phyloP scores from a whole-genome alignment of 2,113 vertebrate species.

The Pipra filicauda region DNA sequence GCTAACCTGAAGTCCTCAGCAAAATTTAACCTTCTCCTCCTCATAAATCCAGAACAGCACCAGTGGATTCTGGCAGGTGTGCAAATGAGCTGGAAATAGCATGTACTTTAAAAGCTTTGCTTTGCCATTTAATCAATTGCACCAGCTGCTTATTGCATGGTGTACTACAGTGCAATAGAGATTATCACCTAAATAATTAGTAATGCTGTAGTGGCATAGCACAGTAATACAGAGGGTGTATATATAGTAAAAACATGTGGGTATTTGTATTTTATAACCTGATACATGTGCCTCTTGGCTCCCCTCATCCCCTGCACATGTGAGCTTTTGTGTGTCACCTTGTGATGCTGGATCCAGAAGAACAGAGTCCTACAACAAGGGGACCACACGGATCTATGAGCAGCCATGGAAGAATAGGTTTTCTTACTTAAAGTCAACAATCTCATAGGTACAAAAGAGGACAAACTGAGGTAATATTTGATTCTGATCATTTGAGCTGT shows the following conservation, averaged over 20 bases:
- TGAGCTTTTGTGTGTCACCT: background rate
- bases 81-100: constrained; percentile 49
- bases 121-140: constrained; percentile 37
- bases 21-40: background rate
- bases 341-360: background rate
- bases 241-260: constrained; percentile 35
- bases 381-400: accelerated
- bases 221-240: background rate
- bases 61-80: background rate
- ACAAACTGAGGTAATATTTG: background rate
- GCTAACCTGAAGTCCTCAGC: background rate
- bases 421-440: background rate
- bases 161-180: background rate
- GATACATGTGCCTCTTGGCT: background rate
- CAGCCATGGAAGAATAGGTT: background rate
- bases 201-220: background rate
- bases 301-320: background rate
- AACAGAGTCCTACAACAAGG: background rate
- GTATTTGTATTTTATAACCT: constrained; percentile 31
- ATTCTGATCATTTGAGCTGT: background rate
- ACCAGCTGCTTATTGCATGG: background rate
- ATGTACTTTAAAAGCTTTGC: constrained; percentile 25
- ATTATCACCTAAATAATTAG: constrained; percentile 55
- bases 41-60: background rate
- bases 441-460: background rate